Evolutionary conservation across 2,797 vertebrate species (phyloP).

Genomic region (Catostomus latipinnis): DNA sequence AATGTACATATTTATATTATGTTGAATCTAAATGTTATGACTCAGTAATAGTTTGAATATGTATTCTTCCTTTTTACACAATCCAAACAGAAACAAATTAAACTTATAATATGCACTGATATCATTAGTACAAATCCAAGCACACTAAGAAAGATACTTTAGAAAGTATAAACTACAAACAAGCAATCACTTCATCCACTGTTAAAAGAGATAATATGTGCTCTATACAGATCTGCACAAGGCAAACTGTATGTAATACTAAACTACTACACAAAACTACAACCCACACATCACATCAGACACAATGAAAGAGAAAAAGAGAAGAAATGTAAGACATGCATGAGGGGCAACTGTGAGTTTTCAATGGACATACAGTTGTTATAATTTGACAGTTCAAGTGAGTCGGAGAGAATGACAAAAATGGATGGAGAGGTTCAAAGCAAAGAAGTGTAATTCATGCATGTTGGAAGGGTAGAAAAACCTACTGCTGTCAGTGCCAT

Average conservation of each 20-base stretch:
- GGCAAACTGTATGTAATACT: constrained; percentile 8
- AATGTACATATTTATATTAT: background rate
- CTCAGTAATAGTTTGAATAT: background rate
- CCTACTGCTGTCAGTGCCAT: constrained; percentile 88
- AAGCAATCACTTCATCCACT: constrained; percentile 5
- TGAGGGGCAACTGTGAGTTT: background rate
- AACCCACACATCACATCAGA: constrained; percentile 61
- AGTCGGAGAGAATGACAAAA: background rate
- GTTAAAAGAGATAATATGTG: background rate
- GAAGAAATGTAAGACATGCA: background rate
- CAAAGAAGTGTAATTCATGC: background rate
- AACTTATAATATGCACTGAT: background rate
- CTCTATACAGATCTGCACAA: background rate
- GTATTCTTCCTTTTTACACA: background rate
- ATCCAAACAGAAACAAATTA: constrained; percentile 12
- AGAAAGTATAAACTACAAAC: constrained; percentile 1
- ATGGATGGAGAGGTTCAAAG: constrained; percentile 26
- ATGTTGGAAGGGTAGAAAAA: constrained; percentile 63
- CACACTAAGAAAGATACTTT: background rate
- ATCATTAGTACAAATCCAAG: background rate
- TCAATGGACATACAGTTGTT: background rate
- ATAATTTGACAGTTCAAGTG: background rate
- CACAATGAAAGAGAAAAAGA: constrained; percentile 27
- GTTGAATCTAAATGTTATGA: background rate
- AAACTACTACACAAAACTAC: constrained; percentile 32